phyloP scores from a whole-genome alignment of 2,797 vertebrate species.

The Hyperoplus immaculatus region DNA sequence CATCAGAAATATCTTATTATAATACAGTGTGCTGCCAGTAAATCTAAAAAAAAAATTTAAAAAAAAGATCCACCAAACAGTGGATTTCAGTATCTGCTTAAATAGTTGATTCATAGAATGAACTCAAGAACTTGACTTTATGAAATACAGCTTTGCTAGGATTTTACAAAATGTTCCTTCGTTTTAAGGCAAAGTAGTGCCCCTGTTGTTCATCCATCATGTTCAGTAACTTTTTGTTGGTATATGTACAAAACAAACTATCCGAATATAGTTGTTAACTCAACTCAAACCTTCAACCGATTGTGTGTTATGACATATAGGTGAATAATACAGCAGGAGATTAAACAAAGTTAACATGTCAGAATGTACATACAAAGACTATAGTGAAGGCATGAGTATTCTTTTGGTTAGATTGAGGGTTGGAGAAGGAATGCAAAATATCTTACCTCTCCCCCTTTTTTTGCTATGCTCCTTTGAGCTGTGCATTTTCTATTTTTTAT shows the following conservation, averaged over 20 bases:
- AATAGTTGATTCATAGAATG: conserved; percentile 28
- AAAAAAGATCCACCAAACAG: conserved; percentile 51
- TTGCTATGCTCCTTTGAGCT: neutral
- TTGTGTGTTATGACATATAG: neutral
- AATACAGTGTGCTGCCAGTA: conserved; percentile 47
- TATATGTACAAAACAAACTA: conserved; percentile 1
- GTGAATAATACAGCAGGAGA: neutral
- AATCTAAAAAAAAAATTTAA: conserved; percentile 31
- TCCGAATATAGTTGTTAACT: neutral
- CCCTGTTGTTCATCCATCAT: neutral
- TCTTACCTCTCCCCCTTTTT: neutral
- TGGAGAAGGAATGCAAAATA: neutral
- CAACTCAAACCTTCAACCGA: neutral
- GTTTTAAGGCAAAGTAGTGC: conserved; percentile 17
- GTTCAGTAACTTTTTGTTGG: neutral
- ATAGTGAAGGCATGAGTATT: neutral
- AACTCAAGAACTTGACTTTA: conserved; percentile 23
- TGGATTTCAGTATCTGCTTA: conserved; percentile 53
- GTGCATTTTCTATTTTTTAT: neutral
- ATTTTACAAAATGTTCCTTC: conserved; percentile 1
- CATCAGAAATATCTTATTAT: conserved; percentile 58
- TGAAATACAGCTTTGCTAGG: conserved; percentile 23
- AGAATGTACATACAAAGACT: neutral
- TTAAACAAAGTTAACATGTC: neutral
- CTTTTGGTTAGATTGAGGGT: neutral